Conservation (phyloP, 2,113 vertebrate species). For the Cavia aperea region DNA sequence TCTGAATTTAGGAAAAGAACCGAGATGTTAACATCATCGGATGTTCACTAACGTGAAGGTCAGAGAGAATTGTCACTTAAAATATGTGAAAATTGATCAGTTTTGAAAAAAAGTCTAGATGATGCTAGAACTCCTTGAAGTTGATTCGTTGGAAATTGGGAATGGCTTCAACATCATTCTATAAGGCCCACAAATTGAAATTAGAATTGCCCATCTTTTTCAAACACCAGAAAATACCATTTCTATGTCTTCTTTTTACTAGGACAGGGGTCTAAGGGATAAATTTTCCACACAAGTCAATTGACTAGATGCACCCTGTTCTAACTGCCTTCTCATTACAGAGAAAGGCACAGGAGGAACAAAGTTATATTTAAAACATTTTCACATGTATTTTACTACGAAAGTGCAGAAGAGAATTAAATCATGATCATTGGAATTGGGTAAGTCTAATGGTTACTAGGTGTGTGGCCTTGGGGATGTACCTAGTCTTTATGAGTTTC, state of each 20-base stretch:
- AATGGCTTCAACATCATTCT: background rate
- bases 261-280: background rate
- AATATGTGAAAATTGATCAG: background rate
- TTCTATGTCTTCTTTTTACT: background rate
- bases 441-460: background rate
- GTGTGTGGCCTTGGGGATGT: background rate
- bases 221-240: background rate
- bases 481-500: background rate
- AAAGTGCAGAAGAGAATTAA: background rate
- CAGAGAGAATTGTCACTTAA: background rate
- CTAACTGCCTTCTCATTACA: background rate
- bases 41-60: conserved; percentile 38
- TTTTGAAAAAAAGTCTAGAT: conserved; percentile 38
- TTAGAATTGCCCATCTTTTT: background rate
- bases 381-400: conserved; percentile 1
- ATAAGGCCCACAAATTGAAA: background rate
- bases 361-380: conserved; percentile 1
- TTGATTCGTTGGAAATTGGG: background rate
- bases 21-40: conserved; percentile 38
- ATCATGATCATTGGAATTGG: background rate
- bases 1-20: conserved; percentile 44
- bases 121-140: conserved; percentile 1
- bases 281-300: background rate
- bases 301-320: background rate
- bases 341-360: background rate